These are phyloP conservation scores for Himalopsyche kuldschensis DNA, from an alignment of 2,888 invertebrate species.

Conservation along the genomic window DNA sequence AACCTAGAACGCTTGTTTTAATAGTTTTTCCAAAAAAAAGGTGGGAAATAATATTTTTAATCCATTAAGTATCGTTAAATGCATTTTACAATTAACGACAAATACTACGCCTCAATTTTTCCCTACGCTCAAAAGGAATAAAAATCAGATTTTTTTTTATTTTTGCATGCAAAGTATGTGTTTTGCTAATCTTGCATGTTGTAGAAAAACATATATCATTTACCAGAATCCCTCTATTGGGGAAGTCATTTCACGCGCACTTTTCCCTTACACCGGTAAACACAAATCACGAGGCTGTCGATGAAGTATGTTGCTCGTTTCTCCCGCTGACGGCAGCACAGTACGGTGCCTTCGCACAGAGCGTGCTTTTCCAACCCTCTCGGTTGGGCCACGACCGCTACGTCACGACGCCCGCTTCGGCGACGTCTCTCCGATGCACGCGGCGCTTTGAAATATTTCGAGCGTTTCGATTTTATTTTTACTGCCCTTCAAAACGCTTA, in stretches of 20 bases:
- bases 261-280: conserved; percentile 48
- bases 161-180: no score
- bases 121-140: no score
- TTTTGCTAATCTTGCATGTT: conserved; percentile 40
- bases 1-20: no score
- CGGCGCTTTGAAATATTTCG: conserved; percentile 24
- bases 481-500: background rate
- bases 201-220: conserved; percentile 53
- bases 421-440: conserved; percentile 20
- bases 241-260: conserved; percentile 41
- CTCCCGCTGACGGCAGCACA: conserved; percentile 29
- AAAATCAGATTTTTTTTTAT: no score
- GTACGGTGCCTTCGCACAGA: conserved; percentile 17
- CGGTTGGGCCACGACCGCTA: background rate
- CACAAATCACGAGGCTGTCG: conserved; percentile 49
- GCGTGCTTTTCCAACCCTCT: background rate
- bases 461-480: conserved; percentile 18
- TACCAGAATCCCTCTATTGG: conserved; percentile 48
- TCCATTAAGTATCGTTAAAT: no score
- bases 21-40: no score
- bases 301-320: conserved; percentile 29
- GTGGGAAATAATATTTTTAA: no score
- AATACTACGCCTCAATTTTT: no score
- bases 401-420: conserved; percentile 6
- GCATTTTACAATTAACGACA: no score